phyloP scores from a whole-genome alignment of 2,113 vertebrate species.

The Bos indicus region DNA sequence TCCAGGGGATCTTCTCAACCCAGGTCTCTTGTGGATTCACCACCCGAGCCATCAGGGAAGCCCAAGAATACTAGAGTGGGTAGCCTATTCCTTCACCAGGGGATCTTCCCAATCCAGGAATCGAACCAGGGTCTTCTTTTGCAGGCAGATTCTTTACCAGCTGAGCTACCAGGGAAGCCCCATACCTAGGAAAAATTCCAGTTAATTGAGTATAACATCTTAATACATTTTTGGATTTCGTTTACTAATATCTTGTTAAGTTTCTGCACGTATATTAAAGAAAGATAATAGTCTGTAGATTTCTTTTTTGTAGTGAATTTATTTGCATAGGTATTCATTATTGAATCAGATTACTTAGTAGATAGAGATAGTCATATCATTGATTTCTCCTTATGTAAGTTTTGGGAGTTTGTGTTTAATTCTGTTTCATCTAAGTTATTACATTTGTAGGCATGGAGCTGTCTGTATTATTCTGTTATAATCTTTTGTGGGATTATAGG shows the following conservation, averaged over 20 bases:
- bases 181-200: background rate
- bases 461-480: background rate
- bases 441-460: background rate
- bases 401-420: background rate
- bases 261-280: background rate
- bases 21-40: background rate
- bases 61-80: background rate
- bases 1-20: background rate
- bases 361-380: background rate
- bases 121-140: fast-evolving
- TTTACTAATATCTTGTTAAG: background rate
- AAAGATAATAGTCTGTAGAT: background rate
- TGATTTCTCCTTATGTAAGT: background rate
- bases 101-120: background rate
- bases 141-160: background rate
- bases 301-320: background rate
- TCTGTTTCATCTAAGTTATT: background rate
- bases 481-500: background rate
- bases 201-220: background rate
- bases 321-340: background rate
- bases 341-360: background rate
- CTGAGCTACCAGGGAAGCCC: background rate
- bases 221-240: background rate
- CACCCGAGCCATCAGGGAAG: background rate
- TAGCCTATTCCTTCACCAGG: background rate